A percentile compares a stretch with the other conserved stretches of the same genome.
Evolutionary conservation across 2,797 vertebrate genomes (phyloP).

Genomic region (Falco biarmicus): DNA sequence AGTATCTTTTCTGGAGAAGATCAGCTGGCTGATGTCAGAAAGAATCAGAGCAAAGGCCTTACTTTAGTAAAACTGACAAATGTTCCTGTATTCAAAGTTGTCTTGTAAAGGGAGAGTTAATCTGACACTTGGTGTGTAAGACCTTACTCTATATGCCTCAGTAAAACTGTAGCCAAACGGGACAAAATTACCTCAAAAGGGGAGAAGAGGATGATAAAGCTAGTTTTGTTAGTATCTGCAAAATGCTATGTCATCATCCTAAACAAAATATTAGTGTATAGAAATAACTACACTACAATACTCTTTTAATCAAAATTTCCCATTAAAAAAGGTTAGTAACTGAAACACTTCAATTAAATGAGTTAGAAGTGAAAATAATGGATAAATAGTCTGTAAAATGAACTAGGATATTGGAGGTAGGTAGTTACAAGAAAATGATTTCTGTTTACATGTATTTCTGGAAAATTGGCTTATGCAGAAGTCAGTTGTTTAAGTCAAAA

Average conservation of each 20-base stretch:
- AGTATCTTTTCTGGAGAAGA: neutral
- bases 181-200: neutral
- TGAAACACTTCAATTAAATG: neutral
- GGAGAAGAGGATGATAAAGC: neutral
- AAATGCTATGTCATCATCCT: neutral
- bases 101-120: neutral
- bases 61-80: neutral
- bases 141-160: neutral
- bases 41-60: neutral
- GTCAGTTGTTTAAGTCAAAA: neutral
- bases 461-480: neutral
- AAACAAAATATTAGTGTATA: neutral
- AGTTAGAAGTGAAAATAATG: neutral
- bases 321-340: neutral
- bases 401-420: neutral
- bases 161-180: neutral
- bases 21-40: neutral
- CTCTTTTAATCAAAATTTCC: neutral
- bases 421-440: neutral
- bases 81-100: neutral
- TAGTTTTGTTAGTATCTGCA: neutral
- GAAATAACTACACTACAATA: neutral
- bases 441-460: neutral
- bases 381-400: neutral
- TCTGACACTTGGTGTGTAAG: neutral